Conservation (phyloP, 2,888 invertebrate species). For the Limnephilus auricula region DNA sequence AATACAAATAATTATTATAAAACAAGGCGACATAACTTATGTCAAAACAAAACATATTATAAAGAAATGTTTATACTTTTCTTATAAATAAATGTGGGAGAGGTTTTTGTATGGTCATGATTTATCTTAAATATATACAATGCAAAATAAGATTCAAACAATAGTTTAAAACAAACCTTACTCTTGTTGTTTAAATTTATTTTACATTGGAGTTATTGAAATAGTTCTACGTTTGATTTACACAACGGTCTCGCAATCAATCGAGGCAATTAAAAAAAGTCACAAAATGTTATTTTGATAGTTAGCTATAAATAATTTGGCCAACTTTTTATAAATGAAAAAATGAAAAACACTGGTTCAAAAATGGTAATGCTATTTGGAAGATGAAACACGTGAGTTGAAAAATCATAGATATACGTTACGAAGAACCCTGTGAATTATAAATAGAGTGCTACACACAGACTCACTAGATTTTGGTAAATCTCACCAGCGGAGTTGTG, state of each 20-base stretch:
- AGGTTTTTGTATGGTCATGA: constrained; percentile 5
- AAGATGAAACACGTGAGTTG: neutral
- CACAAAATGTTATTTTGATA: neutral
- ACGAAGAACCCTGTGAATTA: constrained; percentile 7
- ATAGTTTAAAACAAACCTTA: neutral
- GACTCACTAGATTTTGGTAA: neutral
- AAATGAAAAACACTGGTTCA: neutral
- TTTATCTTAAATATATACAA: constrained; percentile 2
- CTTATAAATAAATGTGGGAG: constrained; percentile 39
- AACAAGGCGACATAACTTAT: constrained; percentile 17
- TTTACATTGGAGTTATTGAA: neutral
- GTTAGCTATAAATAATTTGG: neutral
- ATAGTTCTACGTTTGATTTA: neutral
- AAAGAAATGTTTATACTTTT: constrained; percentile 23
- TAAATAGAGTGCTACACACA: neutral
- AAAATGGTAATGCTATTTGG: neutral
- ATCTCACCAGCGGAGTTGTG: neutral
- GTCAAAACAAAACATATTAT: neutral
- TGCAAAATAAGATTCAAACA: neutral
- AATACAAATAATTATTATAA: constrained; percentile 27
- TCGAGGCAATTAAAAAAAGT: neutral
- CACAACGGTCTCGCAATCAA: neutral
- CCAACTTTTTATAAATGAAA: neutral
- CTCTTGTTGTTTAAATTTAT: neutral
- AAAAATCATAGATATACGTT: neutral